Evolutionary conservation across 2,888 invertebrate species (phyloP).

Genomic region (Boloria selene): DNA sequence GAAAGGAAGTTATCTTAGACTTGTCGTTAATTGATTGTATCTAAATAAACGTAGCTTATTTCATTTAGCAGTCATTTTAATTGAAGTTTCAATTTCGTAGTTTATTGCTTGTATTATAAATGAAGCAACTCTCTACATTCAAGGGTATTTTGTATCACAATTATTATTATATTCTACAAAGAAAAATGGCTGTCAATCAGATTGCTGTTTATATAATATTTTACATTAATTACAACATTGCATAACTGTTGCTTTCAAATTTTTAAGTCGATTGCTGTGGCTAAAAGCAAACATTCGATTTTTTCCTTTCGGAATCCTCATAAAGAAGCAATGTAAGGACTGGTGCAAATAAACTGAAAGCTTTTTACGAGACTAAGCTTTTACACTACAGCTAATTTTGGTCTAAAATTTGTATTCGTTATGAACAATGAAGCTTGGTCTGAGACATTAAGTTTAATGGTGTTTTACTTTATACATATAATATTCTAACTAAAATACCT

Average conservation of each 20-base stretch:
- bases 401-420: background rate
- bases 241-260: background rate
- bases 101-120: conserved; percentile 3
- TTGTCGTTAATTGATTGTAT: conserved; percentile 30
- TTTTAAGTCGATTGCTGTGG: background rate
- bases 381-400: conserved; percentile 20
- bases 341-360: conserved; percentile 19
- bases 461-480: too few relatives aligned
- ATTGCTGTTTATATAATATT: background rate
- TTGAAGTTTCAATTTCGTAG: conserved; percentile 9
- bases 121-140: background rate
- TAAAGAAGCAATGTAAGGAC: conserved; percentile 11
- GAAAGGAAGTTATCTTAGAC: conserved; percentile 25
- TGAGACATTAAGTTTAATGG: background rate
- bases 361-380: conserved; percentile 16
- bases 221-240: background rate
- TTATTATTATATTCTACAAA: background rate
- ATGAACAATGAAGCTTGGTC: background rate
- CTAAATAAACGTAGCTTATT: conserved; percentile 15
- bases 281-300: conserved; percentile 20
- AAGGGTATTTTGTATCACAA: background rate
- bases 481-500: too few relatives aligned
- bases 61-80: conserved; percentile 1
- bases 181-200: too few relatives aligned
- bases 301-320: conserved; percentile 12